phyloP scores from a whole-genome alignment of 2,113 vertebrate species.

The Oncorhynchus kisutch region DNA sequence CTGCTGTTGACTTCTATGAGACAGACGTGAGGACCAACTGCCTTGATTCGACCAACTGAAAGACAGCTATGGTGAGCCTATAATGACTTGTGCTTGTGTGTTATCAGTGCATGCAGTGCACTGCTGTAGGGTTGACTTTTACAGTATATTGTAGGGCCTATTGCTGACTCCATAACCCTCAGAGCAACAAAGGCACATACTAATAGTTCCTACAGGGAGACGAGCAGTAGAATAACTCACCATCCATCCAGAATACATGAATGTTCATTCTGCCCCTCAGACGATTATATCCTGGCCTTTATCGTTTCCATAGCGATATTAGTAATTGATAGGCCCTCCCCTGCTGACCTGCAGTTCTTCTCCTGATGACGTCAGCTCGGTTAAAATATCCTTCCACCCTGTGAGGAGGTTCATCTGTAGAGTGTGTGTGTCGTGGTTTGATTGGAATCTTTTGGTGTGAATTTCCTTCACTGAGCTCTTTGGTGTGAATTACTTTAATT shows the following conservation, averaged over 20 bases:
- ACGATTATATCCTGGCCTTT: background rate
- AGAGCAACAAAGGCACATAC: background rate
- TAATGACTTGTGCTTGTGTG: background rate
- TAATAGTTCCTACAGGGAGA: slow-evolving; percentile 1
- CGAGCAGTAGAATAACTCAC: background rate
- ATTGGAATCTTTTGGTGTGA: too few species aligned
- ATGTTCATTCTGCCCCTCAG: background rate
- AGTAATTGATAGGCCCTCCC: slow-evolving; percentile 5
- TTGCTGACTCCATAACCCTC: background rate
- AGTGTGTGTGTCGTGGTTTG: too few species aligned
- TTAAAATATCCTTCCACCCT: background rate
- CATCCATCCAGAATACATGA: slow-evolving; percentile 1
- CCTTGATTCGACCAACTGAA: too few species aligned
- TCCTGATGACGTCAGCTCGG: background rate
- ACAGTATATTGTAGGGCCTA: background rate
- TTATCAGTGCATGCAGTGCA: slow-evolving; percentile 5
- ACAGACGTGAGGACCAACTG: too few species aligned
- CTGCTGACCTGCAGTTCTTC: slow-evolving; percentile 3
- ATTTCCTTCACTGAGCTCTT: too few species aligned
- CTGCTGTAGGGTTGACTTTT: background rate
- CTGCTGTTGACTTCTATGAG: too few species aligned
- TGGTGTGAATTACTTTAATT: too few species aligned
- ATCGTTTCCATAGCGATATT: background rate
- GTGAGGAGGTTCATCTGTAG: background rate
- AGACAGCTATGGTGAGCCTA: too few species aligned